Evolutionary conservation across 2,888 invertebrate genomes (phyloP).

Genomic region (Boloria selene): DNA sequence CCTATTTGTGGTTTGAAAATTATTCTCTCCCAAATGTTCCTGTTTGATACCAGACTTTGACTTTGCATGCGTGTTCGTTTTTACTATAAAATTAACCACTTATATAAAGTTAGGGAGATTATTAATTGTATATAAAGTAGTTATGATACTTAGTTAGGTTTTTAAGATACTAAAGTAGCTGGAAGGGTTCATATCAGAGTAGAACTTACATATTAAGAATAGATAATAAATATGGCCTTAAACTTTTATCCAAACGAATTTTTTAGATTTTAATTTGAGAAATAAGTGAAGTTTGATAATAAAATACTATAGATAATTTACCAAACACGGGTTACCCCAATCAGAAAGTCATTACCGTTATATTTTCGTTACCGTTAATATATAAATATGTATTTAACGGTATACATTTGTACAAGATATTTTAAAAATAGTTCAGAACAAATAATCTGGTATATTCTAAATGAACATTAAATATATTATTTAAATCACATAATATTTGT

Average conservation of each 20-base stretch:
- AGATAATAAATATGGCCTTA: slow-evolving; percentile 3
- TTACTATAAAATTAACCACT: slow-evolving; percentile 45
- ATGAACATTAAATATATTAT: too few relatives aligned
- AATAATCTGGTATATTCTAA: too few relatives aligned
- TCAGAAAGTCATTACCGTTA: too few relatives aligned
- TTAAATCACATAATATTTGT: too few relatives aligned
- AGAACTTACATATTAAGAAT: neutral
- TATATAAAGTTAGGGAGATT: slow-evolving; percentile 19
- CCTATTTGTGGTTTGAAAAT: slow-evolving; percentile 41
- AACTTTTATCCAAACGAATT: slow-evolving; percentile 11
- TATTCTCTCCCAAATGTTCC: slow-evolving; percentile 41
- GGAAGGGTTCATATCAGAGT: neutral
- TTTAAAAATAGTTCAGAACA: too few relatives aligned
- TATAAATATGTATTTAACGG: too few relatives aligned
- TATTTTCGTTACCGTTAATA: too few relatives aligned
- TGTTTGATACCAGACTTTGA: slow-evolving; percentile 42
- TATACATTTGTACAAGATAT: too few relatives aligned
- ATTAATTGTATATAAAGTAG: slow-evolving; percentile 34
- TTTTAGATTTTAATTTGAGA: slow-evolving; percentile 2
- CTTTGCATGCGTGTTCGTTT: slow-evolving; percentile 54
- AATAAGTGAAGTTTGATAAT: neutral
- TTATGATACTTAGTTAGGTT: slow-evolving; percentile 38
- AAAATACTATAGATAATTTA: too few relatives aligned
- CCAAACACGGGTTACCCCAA: too few relatives aligned
- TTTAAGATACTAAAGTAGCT: slow-evolving; percentile 21